These are phyloP conservation scores for Camelus dromedarius DNA, from an alignment of 2,113 vertebrate species.

Conservation along the genomic window DNA sequence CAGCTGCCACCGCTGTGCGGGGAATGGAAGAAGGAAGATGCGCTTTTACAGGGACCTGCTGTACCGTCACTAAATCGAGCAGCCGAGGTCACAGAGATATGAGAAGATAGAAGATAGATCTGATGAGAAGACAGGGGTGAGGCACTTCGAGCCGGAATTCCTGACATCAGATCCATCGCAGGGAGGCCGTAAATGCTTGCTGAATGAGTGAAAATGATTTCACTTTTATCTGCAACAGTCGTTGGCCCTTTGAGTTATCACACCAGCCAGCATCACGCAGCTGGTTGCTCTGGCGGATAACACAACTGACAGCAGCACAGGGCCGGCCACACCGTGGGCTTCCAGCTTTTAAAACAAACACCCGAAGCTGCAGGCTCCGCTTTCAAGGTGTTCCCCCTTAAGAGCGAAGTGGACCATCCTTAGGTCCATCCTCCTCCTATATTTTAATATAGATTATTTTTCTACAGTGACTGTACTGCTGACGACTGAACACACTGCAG, in stretches of 20 bases:
- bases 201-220: not conserved
- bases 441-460: not conserved
- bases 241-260: not conserved
- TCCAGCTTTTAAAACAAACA: too few species aligned
- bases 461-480: not conserved
- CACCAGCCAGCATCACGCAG: not conserved
- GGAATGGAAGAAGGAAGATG: not conserved
- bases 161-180: fast-evolving
- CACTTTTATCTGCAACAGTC: not conserved
- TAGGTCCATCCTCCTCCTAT: not conserved
- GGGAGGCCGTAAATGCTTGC: not conserved
- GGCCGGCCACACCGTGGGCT: fast-evolving
- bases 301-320: not conserved
- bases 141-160: not conserved
- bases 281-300: not conserved
- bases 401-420: not conserved
- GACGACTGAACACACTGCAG: not conserved
- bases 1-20: too few species aligned
- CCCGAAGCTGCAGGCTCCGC: not conserved
- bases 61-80: not conserved
- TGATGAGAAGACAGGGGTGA: not conserved
- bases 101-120: not conserved
- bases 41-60: not conserved
- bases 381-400: not conserved
- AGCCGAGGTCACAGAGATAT: not conserved